Base-by-base conservation (phyloP, 37 sponge, comb jelly and placozoan species). In the Chondrosia reniformis region DNA sequence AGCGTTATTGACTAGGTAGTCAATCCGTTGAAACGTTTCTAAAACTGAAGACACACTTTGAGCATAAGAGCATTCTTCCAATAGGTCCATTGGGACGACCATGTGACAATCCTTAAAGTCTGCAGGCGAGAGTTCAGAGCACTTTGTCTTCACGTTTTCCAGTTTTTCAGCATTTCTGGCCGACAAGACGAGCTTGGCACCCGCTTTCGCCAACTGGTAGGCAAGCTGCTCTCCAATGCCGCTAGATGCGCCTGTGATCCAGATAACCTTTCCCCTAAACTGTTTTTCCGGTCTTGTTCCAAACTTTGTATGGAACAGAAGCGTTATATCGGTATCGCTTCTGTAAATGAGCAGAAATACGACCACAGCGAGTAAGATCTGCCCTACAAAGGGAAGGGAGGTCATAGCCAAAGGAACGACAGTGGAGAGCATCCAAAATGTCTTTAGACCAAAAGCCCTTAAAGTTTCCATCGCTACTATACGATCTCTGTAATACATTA, bases 201-300 rank as follows among this genome's bases (percentile, higher is more conserved):
- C 94, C 32, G 36, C 74, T 46, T 61, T 67, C 28, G 97, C 92
- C 41, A 97, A 52, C n/a, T 76, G 67, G 55, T 90, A 83, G 13
- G 92, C 89, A 0, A 93, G 80, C n/a, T 61, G 66, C 39, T 88
- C 89, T 1, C 97, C 97, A 5, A 97, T 90, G 0, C 97, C 97
- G 40, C 92, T 90, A 15, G 92, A 91, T 25, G 97, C 97, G 0
- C 97, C 97, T 0, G 97, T 97, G 8, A 97, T 85, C 97, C 97
- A 97, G 4, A 97, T 77, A 31, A 97, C 92, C 62, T 93, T 87
- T 10, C 97, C 97, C 1, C 33, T 27, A 1, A 94, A 75, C 21
- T 25, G 71, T 6, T 34, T 34, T 7, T 45, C 54, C 0, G 86
- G 78, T 13, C 61, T 38, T 40, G 61, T 80, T 21, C 91, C 88